phyloP scores from a whole-genome alignment of 2,113 vertebrate species.

The Alosa alosa region DNA sequence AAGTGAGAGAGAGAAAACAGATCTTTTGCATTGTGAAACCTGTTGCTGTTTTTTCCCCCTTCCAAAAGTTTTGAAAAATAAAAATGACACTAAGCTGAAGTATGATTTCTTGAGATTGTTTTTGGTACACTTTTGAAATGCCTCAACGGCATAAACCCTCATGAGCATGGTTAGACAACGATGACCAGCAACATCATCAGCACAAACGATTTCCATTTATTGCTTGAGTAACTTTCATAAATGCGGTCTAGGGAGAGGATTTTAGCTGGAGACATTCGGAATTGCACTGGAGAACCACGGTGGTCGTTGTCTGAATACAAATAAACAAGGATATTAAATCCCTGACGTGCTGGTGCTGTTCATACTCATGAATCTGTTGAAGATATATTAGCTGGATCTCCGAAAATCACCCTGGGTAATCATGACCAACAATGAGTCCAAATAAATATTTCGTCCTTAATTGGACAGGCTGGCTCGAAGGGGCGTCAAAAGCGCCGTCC shows the following conservation, averaged over 20 bases:
- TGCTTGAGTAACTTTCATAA: constrained; percentile 7
- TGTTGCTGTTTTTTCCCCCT: not conserved
- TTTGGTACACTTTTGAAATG: not conserved
- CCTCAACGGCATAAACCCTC: not conserved
- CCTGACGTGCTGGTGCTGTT: not conserved
- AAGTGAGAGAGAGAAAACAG: not conserved
- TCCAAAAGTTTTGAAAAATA: not conserved
- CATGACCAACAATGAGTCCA: not conserved
- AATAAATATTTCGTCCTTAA: not conserved
- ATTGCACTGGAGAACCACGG: not conserved
- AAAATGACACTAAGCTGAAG: not conserved
- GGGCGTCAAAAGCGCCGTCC: not conserved
- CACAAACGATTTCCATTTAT: constrained; percentile 1
- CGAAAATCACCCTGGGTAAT: not conserved
- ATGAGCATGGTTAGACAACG: not conserved
- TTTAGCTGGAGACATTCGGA: not conserved
- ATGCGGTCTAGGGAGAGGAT: not conserved
- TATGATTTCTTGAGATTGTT: not conserved
- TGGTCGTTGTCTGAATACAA: not conserved
- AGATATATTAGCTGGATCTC: not conserved
- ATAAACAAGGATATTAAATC: not conserved
- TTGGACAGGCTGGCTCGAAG: not conserved
- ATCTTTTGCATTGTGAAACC: not conserved
- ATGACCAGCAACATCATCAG: constrained; percentile 9
- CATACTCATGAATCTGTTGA: not conserved